phyloP scores from a whole-genome alignment of 1,140 invertebrate genomes.

The Drosophila saltans region DNA sequence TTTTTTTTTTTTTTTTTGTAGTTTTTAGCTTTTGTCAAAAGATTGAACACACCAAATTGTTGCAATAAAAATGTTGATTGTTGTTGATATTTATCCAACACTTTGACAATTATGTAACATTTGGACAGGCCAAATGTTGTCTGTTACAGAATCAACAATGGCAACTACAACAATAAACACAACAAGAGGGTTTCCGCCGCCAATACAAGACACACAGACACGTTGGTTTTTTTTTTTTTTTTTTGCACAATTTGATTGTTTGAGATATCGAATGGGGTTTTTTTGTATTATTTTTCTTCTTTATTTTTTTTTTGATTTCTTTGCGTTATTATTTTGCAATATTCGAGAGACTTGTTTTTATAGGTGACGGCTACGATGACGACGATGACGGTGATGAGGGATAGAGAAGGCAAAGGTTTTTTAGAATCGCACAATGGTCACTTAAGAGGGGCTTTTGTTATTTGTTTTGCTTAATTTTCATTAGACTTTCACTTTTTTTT shows the following conservation, averaged over 20 bases:
- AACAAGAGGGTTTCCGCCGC: constrained; percentile 52
- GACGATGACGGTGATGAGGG: constrained; percentile 12
- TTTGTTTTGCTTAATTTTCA: constrained; percentile 27
- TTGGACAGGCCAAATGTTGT: constrained; percentile 56
- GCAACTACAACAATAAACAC: constrained; percentile 44
- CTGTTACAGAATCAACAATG: constrained; percentile 72
- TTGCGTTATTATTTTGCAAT: constrained; percentile 53
- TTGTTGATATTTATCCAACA: constrained; percentile 69
- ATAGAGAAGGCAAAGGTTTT: constrained; percentile 33
- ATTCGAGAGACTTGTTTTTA: constrained; percentile 22
- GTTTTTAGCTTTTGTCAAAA: constrained; percentile 53
- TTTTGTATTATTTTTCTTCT: constrained; percentile 28
- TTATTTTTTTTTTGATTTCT: constrained; percentile 38
- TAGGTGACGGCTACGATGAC: neutral
- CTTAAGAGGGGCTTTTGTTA: constrained; percentile 33
- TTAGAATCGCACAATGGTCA: constrained; percentile 78
- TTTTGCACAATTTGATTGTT: constrained; percentile 61
- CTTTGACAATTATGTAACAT: constrained; percentile 79
- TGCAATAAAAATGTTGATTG: constrained; percentile 75
- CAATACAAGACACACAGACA: constrained; percentile 41
- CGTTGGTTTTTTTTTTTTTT: neutral
- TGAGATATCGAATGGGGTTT: constrained; percentile 37
- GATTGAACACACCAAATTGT: constrained; percentile 75
- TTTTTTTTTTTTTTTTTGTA: constrained; percentile 29
- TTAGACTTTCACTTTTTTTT: constrained; percentile 53